phyloP scores from a whole-genome alignment of 2,888 invertebrate genomes.

The Nasonovia ribisnigri region DNA sequence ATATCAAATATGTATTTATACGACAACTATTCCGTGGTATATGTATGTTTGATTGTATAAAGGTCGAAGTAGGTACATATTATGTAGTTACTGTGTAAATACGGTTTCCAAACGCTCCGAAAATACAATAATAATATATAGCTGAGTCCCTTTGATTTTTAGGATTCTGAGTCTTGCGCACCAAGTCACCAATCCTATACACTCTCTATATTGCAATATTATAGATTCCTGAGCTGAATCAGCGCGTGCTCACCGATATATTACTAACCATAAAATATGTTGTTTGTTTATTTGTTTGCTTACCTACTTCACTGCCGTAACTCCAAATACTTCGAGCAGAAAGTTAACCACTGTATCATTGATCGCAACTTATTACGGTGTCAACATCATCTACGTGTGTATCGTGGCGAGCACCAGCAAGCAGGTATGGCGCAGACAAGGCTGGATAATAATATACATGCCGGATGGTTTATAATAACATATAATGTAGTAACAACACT shows the following conservation, averaged over 20 bases:
- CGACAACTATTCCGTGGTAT: neutral
- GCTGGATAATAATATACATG: neutral
- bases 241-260: neutral
- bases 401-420: slow-evolving; percentile 63
- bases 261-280: neutral
- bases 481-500: neutral
- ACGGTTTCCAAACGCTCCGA: neutral
- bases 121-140: neutral
- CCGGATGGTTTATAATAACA: neutral
- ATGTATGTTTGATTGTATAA: neutral
- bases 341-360: slow-evolving; percentile 36
- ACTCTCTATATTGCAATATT: neutral
- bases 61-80: neutral
- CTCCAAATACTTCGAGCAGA: slow-evolving; percentile 14
- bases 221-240: neutral
- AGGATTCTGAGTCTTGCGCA: neutral
- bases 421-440: slow-evolving; percentile 43
- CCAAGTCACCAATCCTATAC: neutral
- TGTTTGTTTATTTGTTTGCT: neutral
- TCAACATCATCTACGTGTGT: slow-evolving; percentile 66
- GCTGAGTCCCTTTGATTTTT: neutral
- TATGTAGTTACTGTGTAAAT: neutral
- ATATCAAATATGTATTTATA: neutral
- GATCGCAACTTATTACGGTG: slow-evolving; percentile 65
- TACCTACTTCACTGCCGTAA: neutral